Conservation (phyloP, 2,113 vertebrate species). For the Zosterops japonicus region DNA sequence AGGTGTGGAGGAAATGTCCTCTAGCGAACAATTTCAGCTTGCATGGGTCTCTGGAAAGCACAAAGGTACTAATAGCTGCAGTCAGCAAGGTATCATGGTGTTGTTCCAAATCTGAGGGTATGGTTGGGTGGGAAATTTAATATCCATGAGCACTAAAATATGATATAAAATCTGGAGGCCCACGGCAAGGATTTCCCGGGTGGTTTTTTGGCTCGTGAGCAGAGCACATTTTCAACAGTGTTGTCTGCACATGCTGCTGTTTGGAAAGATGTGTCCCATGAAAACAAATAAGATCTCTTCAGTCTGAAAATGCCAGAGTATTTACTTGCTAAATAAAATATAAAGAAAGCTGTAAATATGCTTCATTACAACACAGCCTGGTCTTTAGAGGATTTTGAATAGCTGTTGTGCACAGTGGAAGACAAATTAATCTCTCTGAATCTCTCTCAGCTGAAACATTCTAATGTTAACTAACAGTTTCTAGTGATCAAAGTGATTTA, state of each 20-base stretch:
- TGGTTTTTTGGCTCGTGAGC: not conserved
- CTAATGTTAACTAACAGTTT: slow-evolving; percentile 67
- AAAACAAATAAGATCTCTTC: slow-evolving; percentile 16
- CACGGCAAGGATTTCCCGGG: not conserved
- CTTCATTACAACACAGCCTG: slow-evolving; percentile 56
- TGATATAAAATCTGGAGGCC: not conserved
- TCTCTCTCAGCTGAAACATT: slow-evolving; percentile 65
- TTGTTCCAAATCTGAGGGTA: not conserved
- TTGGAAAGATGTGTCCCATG: not conserved
- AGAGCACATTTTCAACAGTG: not conserved
- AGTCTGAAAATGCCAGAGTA: slow-evolving; percentile 39
- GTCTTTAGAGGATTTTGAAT: slow-evolving; percentile 52
- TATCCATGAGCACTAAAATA: not conserved
- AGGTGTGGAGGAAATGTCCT: slow-evolving; percentile 10
- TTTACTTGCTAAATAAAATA: slow-evolving; percentile 51
- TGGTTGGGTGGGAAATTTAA: slow-evolving; percentile 8
- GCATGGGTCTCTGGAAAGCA: slow-evolving; percentile 6
- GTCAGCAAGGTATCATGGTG: not conserved
- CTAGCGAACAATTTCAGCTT: not conserved
- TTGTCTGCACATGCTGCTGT: not conserved
- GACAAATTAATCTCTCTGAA: slow-evolving; percentile 67
- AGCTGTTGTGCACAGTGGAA: slow-evolving; percentile 49
- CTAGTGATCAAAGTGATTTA: slow-evolving; percentile 63
- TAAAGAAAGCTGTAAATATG: slow-evolving; percentile 65
- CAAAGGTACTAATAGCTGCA: not conserved